Conservation (phyloP, 1,140 invertebrate species). For the Trachymyrmex cornetzi region DNA sequence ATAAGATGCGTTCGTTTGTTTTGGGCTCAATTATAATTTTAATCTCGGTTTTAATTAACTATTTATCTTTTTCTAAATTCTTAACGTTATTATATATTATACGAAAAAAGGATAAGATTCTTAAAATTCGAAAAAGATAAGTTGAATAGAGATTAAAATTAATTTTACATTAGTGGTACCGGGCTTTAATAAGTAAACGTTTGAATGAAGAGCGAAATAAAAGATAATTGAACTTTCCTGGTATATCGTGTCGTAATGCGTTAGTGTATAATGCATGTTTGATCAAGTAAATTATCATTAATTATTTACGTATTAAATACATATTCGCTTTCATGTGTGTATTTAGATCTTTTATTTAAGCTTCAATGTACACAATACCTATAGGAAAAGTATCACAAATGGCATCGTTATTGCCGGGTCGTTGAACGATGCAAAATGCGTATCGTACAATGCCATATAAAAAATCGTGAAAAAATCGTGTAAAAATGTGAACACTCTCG, state of each 20-base stretch:
- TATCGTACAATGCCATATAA: constrained; percentile 28
- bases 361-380: constrained; percentile 35
- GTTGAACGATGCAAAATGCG: constrained; percentile 47
- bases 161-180: too few relatives aligned
- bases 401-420: constrained; percentile 24
- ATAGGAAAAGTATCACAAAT: constrained; percentile 69
- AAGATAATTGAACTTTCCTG: background rate
- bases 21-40: too few relatives aligned
- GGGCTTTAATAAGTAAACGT: background rate
- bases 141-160: too few relatives aligned
- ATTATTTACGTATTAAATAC: background rate
- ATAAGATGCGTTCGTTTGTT: too few relatives aligned
- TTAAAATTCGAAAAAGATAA: too few relatives aligned
- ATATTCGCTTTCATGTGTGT: background rate
- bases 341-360: constrained; percentile 52
- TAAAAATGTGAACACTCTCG: constrained; percentile 42
- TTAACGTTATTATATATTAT: too few relatives aligned
- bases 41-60: too few relatives aligned
- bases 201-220: background rate
- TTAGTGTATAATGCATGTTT: background rate
- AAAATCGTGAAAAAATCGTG: constrained; percentile 11
- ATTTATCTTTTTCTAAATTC: too few relatives aligned
- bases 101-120: too few relatives aligned
- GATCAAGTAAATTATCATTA: background rate
- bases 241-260: background rate